Percentiles rank a stretch among this genome's conserved stretches.
These are phyloP conservation scores for Morelia viridis DNA, from an alignment of 2,797 vertebrate genomes.

Conservation along the genomic window DNA sequence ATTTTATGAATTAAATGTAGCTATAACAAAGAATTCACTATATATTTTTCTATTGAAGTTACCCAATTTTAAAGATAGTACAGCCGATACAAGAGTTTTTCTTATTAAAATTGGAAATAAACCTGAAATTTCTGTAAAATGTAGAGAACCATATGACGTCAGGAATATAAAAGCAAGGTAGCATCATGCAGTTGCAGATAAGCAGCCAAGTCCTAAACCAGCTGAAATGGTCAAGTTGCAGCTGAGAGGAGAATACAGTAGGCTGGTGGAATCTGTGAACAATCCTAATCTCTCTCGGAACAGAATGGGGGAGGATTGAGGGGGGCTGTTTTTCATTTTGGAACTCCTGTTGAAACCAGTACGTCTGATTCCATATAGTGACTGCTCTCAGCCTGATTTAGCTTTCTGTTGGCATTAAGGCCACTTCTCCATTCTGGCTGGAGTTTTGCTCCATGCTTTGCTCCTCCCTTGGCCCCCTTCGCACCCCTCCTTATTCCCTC, in stretches of 20 bases:
- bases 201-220: background rate
- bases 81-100: background rate
- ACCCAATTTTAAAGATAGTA: background rate
- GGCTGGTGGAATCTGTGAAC: background rate
- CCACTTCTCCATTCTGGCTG: background rate
- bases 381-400: background rate
- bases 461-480: background rate
- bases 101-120: background rate
- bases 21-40: background rate
- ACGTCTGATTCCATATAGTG: background rate
- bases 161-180: background rate
- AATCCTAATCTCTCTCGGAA: background rate
- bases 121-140: background rate
- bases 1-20: background rate
- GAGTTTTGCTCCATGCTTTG: background rate
- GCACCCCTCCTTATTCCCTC: too few relatives aligned
- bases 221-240: background rate
- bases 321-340: background rate
- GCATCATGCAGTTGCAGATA: background rate
- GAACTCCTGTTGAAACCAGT: background rate
- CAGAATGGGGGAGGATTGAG: background rate
- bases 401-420: background rate
- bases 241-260: background rate
- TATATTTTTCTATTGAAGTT: background rate
- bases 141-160: background rate